Evolutionary conservation across 2,888 invertebrate genomes (phyloP).

Genomic region (Lissocephala sabroskyi): DNA sequence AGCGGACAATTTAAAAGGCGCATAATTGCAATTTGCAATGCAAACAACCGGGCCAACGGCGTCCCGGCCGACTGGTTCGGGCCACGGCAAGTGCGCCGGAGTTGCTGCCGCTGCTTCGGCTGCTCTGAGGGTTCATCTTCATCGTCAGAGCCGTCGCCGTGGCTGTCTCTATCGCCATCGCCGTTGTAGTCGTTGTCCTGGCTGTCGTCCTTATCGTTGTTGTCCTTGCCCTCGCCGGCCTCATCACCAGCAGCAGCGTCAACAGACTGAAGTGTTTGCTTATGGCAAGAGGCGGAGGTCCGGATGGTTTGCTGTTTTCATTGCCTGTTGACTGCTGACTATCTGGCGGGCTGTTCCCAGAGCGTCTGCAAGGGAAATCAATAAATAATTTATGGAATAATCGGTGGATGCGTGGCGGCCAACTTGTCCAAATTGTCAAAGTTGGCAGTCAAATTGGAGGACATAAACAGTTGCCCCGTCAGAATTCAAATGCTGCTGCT

Average conservation of each 20-base stretch:
- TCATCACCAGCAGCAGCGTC: conserved; percentile 17
- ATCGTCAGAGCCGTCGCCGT: background rate
- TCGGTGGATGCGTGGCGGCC: background rate
- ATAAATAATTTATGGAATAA: conserved; percentile 42
- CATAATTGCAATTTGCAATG: conserved; percentile 55
- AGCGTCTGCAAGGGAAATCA: conserved; percentile 45
- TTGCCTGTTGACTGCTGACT: conserved; percentile 19
- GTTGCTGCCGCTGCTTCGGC: too few species aligned
- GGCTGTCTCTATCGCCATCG: too few species aligned
- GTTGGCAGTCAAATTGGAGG: too few species aligned
- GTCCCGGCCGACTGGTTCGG: too few species aligned
- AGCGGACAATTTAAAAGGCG: conserved; percentile 27
- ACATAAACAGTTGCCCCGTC: too few species aligned
- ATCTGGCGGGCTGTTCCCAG: too few species aligned
- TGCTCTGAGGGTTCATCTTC: conserved; percentile 20
- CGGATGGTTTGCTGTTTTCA: conserved; percentile 22
- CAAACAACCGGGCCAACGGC: conserved; percentile 33
- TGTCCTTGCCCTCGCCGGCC: conserved; percentile 1
- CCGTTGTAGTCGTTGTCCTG: background rate
- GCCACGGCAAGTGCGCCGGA: background rate
- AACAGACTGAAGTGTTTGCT: conserved; percentile 30
- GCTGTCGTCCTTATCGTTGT: background rate
- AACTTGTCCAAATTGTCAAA: conserved; percentile 1
- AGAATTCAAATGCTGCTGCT: too few species aligned
- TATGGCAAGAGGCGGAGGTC: background rate